Conservation (phyloP, 2,113 vertebrate genomes). For the Bettongia penicillata region DNA sequence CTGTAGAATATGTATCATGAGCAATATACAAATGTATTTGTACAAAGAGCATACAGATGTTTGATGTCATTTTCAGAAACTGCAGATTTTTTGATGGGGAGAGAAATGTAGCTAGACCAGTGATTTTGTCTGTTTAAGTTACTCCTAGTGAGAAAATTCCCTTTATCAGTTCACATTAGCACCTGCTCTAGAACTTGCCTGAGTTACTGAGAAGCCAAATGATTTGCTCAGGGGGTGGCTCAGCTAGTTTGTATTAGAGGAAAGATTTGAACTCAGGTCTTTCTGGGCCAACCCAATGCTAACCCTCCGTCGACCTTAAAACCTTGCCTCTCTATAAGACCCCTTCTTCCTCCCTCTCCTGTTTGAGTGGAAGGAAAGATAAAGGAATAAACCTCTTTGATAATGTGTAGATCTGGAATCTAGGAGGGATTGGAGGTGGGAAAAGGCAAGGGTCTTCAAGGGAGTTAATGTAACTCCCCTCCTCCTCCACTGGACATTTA, state of each 20-base stretch:
- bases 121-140: neutral
- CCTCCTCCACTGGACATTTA: neutral
- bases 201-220: neutral
- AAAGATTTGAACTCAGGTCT: neutral
- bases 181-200: neutral
- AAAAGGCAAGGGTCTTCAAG: neutral
- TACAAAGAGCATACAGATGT: neutral
- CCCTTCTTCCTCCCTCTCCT: neutral
- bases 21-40: neutral
- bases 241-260: neutral
- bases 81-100: neutral
- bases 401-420: neutral
- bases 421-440: neutral
- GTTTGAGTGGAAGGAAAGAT: neutral
- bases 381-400: neutral
- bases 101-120: neutral
- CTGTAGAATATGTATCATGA: neutral
- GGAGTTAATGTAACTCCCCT: neutral
- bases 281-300: neutral
- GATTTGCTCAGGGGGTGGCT: neutral
- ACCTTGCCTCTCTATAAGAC: neutral
- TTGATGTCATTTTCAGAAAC: neutral
- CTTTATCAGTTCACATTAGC: neutral
- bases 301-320: neutral
- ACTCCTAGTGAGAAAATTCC: neutral